Evolutionary conservation across 2,888 invertebrate genomes (phyloP), one percentile per base, ranked within the genome.

Genomic region (Graphium colonna): DNA sequence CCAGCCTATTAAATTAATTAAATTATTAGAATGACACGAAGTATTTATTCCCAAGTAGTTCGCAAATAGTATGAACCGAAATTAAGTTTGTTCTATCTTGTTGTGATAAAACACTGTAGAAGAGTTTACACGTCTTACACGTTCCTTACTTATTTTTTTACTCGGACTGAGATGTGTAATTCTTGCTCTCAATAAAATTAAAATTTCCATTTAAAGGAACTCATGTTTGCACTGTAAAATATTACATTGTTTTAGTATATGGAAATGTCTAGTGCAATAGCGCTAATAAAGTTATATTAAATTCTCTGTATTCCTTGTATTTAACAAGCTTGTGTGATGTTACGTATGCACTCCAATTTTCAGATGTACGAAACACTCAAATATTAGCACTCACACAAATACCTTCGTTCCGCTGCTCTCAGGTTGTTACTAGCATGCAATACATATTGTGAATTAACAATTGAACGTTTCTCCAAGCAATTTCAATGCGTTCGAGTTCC

Each of bases 321-420:
- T 51, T 51, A 18, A 1, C 8, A 41, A 46, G 46, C 28, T 41
- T 10, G 26, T 21, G 26, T 12, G 18, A 52, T 28, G 46, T 52
- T 41, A 41, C 52, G 36, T 52, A 42, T 26, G 47, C 36, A 42
- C 36, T 41, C 16, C 26, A 43, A 40, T 47, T 47, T 46, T 16
- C 46, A 46, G 31, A 33, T 33, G 21, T 41, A 36, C 16, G 41
- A 41, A 52, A 40, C 21, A 45, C 12, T n/a, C 31, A 18, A 46
- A 52, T 52, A 40, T 52, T 47, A 47, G 21, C 47, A 42, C 36
- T 52, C 36, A 41, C 26, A 40, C 13, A 17, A 46, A 52, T 36
- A 41, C 36, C 16, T 51, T 31, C 31, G 18, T 45, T 45, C 45
- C 15, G 33, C 31, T 28, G 33, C 26, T 41, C 21, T 3, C 39